Evolutionary conservation across 2,797 vertebrate species (phyloP).

Genomic region (Oophaga sylvatica): DNA sequence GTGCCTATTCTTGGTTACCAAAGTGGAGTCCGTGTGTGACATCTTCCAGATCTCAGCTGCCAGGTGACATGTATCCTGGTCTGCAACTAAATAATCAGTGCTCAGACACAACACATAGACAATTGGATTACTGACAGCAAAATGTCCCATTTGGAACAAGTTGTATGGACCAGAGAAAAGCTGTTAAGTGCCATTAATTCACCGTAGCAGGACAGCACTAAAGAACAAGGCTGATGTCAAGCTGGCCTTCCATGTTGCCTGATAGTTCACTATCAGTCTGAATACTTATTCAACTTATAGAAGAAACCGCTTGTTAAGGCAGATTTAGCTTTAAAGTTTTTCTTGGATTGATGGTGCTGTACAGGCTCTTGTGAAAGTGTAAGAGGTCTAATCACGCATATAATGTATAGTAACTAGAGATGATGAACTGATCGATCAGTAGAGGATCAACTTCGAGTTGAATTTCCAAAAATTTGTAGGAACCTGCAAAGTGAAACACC

Average conservation of each 20-base stretch:
- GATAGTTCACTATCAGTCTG: neutral
- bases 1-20: neutral
- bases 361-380: no score
- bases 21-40: neutral
- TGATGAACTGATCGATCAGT: no score
- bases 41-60: neutral
- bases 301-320: no score
- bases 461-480: no score
- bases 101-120: no score
- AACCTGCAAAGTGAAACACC: no score
- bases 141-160: neutral
- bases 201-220: neutral
- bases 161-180: neutral
- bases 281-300: no score
- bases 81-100: no score
- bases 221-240: neutral
- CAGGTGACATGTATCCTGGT: neutral
- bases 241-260: neutral
- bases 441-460: no score
- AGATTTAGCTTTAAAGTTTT: neutral
- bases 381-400: neutral
- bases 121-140: no score
- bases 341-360: neutral
- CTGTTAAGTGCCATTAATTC: neutral
- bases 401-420: neutral